Evolutionary conservation across 2,888 invertebrate species (phyloP).

Genomic region (Agonopterix alstromeriana): DNA sequence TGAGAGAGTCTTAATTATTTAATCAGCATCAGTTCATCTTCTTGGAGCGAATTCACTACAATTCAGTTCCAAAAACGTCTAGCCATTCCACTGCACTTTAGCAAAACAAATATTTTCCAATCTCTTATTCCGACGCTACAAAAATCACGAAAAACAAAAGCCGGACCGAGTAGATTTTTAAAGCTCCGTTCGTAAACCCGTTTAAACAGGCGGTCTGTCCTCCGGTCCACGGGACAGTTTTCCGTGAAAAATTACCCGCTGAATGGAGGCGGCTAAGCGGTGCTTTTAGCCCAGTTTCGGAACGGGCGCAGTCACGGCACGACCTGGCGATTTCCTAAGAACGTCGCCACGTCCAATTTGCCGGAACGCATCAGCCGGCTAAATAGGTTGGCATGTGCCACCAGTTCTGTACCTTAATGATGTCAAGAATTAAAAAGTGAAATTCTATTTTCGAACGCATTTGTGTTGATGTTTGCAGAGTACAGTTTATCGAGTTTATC

Average conservation of each 20-base stretch:
- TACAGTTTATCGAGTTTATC: too few species aligned
- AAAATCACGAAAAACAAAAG: background rate
- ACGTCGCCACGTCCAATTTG: conserved; percentile 42
- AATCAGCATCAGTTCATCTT: too few species aligned
- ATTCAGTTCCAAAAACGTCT: too few species aligned
- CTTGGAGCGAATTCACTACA: too few species aligned
- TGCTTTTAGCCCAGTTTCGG: conserved; percentile 58
- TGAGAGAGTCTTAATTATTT: too few species aligned
- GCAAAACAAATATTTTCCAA: too few species aligned
- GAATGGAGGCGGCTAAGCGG: conserved; percentile 36
- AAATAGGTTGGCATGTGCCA: conserved; percentile 31
- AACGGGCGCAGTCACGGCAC: conserved; percentile 48
- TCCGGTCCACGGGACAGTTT: conserved; percentile 30
- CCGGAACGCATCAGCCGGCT: conserved; percentile 47
- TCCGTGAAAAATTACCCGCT: conserved; percentile 49
- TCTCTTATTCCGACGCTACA: too few species aligned
- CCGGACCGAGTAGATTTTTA: conserved; percentile 17
- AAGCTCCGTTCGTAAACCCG: conserved; percentile 37
- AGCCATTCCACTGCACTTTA: too few species aligned
- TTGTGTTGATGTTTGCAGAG: too few species aligned
- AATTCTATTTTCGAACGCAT: background rate
- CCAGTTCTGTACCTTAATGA: background rate
- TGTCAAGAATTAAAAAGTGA: background rate
- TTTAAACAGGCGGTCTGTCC: conserved; percentile 32
- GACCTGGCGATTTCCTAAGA: conserved; percentile 51